Conservation (phyloP, 2,797 vertebrate species). For the Macropus fuliginosus region DNA sequence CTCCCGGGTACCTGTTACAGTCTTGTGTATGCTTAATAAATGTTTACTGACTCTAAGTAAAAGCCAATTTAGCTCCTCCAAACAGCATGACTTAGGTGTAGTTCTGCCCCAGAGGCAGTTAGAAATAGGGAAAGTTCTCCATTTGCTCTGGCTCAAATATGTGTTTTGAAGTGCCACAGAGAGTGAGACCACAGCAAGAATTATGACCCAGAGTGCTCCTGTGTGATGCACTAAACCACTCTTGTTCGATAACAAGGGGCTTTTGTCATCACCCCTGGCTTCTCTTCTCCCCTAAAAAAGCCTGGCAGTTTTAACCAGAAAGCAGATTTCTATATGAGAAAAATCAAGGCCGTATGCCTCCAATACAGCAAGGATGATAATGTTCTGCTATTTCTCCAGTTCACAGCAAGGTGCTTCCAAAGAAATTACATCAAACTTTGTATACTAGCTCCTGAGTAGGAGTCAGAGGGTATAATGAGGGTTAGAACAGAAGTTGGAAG, state of each 20-base stretch:
- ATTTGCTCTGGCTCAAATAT: conserved; percentile 41
- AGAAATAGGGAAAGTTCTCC: conserved; percentile 23
- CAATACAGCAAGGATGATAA: conserved; percentile 87
- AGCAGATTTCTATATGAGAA: conserved; percentile 89
- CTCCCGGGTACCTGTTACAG: neutral
- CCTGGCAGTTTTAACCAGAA: conserved; percentile 79
- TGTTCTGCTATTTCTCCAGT: conserved; percentile 86
- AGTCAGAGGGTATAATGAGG: conserved; percentile 74
- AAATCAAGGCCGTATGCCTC: conserved; percentile 79
- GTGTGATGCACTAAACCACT: neutral
- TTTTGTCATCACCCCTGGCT: conserved; percentile 51
- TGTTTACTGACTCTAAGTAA: conserved; percentile 25
- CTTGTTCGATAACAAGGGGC: conserved; percentile 21
- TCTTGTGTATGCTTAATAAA: conserved; percentile 36
- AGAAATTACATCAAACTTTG: conserved; percentile 75
- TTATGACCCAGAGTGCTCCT: neutral
- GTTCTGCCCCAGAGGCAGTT: conserved; percentile 28
- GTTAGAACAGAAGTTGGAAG: conserved; percentile 29
- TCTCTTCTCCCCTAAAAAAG: conserved; percentile 67
- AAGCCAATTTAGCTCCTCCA: neutral
- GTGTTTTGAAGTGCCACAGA: neutral
- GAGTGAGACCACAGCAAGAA: conserved; percentile 23
- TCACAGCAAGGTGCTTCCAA: conserved; percentile 85
- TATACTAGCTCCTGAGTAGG: conserved; percentile 80
- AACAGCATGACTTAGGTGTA: conserved; percentile 9